Conservation (phyloP, 2,113 vertebrate genomes). For the Rana temporaria region DNA sequence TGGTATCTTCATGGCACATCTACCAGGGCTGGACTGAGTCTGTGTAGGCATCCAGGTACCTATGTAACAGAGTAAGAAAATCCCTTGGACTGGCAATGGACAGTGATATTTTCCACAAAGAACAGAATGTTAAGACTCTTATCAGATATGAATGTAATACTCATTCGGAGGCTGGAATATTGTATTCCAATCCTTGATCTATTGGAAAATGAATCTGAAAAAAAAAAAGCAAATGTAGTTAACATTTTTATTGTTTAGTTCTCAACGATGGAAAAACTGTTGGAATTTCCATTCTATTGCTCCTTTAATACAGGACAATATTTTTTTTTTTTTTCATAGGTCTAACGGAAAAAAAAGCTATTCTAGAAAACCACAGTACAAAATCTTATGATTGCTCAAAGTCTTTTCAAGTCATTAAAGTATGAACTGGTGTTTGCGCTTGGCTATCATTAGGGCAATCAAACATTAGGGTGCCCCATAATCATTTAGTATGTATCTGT, state of each 20-base stretch:
- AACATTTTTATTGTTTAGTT: too few species aligned
- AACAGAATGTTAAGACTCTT: neutral
- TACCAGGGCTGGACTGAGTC: slow-evolving; percentile 15
- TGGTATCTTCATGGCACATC: slow-evolving; percentile 37
- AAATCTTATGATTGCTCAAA: neutral
- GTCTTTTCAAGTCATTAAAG: neutral
- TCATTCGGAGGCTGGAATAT: neutral
- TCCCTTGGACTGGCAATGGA: neutral
- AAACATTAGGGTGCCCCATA: too few species aligned
- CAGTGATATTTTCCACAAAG: neutral
- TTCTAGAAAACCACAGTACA: neutral
- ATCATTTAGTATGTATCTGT: too few species aligned
- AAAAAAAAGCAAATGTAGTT: too few species aligned
- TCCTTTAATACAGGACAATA: neutral
- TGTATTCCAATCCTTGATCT: too few species aligned
- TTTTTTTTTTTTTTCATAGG: slow-evolving; percentile 28
- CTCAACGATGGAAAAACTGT: too few species aligned
- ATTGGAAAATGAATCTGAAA: too few species aligned
- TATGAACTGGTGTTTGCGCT: too few species aligned
- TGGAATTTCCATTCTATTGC: too few species aligned
- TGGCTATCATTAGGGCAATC: too few species aligned
- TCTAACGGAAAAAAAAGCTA: neutral
- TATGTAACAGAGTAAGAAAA: neutral
- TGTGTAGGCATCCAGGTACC: neutral
- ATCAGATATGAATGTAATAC: neutral